Evolutionary conservation across 2,888 invertebrate genomes (phyloP).

Genomic region (Geophilus truncorum): DNA sequence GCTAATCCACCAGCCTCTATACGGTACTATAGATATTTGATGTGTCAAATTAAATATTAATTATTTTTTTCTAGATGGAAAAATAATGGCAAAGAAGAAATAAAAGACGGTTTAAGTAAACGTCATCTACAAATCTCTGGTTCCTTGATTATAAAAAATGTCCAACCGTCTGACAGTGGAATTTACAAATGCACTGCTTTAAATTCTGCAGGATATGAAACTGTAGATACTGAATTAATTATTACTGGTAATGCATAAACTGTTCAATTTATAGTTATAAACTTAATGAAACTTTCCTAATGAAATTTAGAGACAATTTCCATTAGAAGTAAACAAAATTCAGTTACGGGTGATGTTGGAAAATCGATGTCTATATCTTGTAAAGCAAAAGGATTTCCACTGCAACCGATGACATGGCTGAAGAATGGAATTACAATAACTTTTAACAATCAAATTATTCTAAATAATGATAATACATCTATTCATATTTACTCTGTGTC

Average conservation of each 20-base stretch:
- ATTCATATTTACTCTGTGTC: not conserved
- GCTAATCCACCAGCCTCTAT: not conserved
- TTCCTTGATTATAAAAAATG: slow-evolving; percentile 1
- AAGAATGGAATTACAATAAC: not conserved
- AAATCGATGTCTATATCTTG: not conserved
- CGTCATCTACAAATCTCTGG: not conserved
- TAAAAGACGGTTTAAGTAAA: not conserved
- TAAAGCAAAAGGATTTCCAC: not conserved
- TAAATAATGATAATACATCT: not conserved
- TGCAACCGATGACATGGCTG: not conserved
- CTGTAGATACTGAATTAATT: not conserved
- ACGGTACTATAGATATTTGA: not conserved
- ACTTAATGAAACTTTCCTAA: not conserved
- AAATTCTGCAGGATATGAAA: not conserved
- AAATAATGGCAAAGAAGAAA: not conserved
- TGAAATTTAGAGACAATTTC: not conserved
- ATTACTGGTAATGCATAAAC: not conserved
- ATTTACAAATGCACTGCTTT: not conserved
- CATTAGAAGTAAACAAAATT: not conserved
- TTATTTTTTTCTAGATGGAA: not conserved
- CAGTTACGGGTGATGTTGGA: not conserved
- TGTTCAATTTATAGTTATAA: not conserved
- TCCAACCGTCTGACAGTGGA: not conserved
- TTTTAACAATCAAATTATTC: not conserved
- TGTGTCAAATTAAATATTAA: not conserved